These are phyloP conservation scores for Eustalomyia histrio DNA, from an alignment of 2,888 invertebrate species.

Conservation along the genomic window DNA sequence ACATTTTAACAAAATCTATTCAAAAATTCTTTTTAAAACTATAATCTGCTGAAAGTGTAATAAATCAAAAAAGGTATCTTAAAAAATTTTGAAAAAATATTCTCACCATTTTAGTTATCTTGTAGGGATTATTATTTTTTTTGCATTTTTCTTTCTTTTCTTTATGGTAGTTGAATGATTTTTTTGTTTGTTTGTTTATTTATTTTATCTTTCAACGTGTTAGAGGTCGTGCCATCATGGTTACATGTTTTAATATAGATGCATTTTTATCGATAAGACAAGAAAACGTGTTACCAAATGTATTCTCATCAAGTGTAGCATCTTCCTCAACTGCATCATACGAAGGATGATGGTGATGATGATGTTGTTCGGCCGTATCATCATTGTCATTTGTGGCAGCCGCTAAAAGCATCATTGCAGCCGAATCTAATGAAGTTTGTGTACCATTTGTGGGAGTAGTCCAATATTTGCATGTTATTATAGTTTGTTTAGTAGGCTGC, in stretches of 20 bases:
- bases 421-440: constrained; percentile 67
- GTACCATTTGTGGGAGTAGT: constrained; percentile 67
- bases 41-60: background rate
- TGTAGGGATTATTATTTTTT: constrained; percentile 1
- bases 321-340: constrained; percentile 30
- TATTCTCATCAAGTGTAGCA: constrained; percentile 53
- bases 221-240: constrained; percentile 74
- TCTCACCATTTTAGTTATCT: constrained; percentile 42
- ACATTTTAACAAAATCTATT: background rate
- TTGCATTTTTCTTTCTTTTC: constrained; percentile 14
- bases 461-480: constrained; percentile 76
- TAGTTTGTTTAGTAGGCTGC: constrained; percentile 68
- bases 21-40: background rate
- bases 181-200: constrained; percentile 22
- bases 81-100: constrained; percentile 32
- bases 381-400: constrained; percentile 55
- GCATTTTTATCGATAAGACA: constrained; percentile 73
- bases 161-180: background rate
- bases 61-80: background rate
- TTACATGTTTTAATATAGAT: constrained; percentile 74
- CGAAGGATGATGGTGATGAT: background rate
- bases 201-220: constrained; percentile 69
- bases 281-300: constrained; percentile 66
- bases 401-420: constrained; percentile 62
- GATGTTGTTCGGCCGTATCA: constrained; percentile 32